Evolutionary conservation across 2,113 vertebrate species (phyloP), one percentile per base, ranked within the genome.

Genomic region (Epinephelus cyanopodus): DNA sequence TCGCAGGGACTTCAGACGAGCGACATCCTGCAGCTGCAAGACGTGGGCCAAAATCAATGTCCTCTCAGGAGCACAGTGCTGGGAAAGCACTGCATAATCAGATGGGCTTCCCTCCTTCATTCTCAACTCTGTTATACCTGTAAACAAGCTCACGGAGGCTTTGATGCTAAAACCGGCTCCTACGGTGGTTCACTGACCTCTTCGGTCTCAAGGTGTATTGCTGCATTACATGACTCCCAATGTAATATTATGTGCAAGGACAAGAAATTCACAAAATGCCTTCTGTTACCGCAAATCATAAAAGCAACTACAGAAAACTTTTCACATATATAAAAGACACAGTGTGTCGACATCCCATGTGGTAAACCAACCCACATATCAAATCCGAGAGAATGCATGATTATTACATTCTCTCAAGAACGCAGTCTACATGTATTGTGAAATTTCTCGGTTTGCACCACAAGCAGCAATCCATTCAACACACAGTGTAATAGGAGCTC

Each of bases 21-120:
- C 54, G 65, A 83, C 79, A 83, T 91, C 87, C 92, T 89, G 81
- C 78, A 85, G 81, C 85, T 69, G 61, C 18, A 6, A 75, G 65
- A 53, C 15, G 7, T 3, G 12, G 57, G 93, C 93, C 92, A 94
- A 95, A 86, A 91, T 93, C 93, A 94, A 92, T 92, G 93, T 93
- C 83, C 79, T 67, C 72, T 21, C 73, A 67, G 86, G 86, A 82
- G 83, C 65, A 64, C 70, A 71, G 87, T 23, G 76, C 83, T 82
- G 84, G 90, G 89, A 94, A 90, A 92, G 79, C 27, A 74, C 90
- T 71, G 74, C 83, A 58, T 81, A 88, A 92, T 93, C 88, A 89
- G 86, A 94, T 92, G 75, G 85, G 88, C 84, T 88, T 84, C 63
- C 80, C 61, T 90, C 70, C 69, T 81, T 72, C 73, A 29, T 67